Conservation (phyloP, 1,140 invertebrate species). For the Acromyrmex charruanus region DNA sequence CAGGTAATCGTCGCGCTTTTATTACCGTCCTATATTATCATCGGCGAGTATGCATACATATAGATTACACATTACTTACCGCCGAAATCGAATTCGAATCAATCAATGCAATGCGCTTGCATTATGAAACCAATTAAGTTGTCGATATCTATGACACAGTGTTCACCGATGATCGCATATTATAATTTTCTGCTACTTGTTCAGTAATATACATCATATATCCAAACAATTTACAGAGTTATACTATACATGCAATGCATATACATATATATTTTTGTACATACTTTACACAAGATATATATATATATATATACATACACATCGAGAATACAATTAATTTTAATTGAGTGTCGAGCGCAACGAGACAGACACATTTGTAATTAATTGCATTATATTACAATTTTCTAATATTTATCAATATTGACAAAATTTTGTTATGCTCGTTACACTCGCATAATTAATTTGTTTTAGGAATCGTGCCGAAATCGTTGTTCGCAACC, state of each 20-base stretch:
- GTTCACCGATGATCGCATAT: not conserved
- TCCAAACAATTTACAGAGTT: not conserved
- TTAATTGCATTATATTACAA: too few relatives aligned
- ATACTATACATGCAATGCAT: not conserved
- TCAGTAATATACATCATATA: not conserved
- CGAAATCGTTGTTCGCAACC: conserved; percentile 1
- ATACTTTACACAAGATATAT: too few relatives aligned
- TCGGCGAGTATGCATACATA: not conserved
- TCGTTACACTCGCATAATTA: not conserved
- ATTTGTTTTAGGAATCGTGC: conserved; percentile 39
- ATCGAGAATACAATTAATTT: too few relatives aligned
- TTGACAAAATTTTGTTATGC: too few relatives aligned
- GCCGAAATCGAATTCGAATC: not conserved
- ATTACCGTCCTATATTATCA: not conserved
- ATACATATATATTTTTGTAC: too few relatives aligned
- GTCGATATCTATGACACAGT: not conserved
- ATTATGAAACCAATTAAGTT: not conserved
- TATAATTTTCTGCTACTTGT: not conserved
- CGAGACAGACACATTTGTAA: too few relatives aligned
- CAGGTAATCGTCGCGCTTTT: not conserved
- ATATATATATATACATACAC: too few relatives aligned
- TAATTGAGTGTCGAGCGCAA: too few relatives aligned
- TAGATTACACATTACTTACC: not conserved
- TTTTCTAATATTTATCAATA: too few relatives aligned
- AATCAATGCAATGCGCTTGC: not conserved